Evolutionary conservation across 1,140 invertebrate genomes (phyloP).

Genomic region (Brachionus plicatilis): DNA sequence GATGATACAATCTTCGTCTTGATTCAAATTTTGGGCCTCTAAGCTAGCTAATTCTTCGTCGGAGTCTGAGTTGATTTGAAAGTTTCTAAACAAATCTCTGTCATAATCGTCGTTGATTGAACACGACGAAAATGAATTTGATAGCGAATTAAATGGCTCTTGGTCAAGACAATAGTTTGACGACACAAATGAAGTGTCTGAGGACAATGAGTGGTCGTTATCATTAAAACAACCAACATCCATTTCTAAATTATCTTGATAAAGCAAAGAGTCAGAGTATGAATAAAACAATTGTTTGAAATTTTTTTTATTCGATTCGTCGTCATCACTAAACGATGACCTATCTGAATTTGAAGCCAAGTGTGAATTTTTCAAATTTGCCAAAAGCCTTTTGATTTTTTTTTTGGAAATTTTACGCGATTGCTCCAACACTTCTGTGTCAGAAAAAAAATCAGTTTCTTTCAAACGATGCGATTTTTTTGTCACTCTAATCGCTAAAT

Average conservation of each 20-base stretch:
- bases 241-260: not conserved
- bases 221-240: not conserved
- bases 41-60: not conserved
- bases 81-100: not conserved
- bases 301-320: not conserved
- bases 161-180: not conserved
- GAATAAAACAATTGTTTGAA: not conserved
- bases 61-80: not conserved
- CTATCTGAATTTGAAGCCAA: not conserved
- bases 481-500: not conserved
- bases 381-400: not conserved
- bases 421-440: not conserved
- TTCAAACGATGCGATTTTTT: not conserved
- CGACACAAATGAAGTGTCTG: not conserved
- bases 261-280: not conserved
- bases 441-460: conserved; percentile 8
- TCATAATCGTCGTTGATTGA: not conserved
- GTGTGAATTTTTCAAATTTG: not conserved
- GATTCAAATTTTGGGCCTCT: not conserved
- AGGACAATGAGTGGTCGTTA: not conserved
- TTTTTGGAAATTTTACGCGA: not conserved
- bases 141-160: not conserved
- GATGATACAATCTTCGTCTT: not conserved
- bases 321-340: not conserved
- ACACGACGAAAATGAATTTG: not conserved